Percentiles rank a stretch among this genome's conserved stretches.
Conservation (phyloP, 2,113 vertebrate species). For the Rynchops niger region DNA sequence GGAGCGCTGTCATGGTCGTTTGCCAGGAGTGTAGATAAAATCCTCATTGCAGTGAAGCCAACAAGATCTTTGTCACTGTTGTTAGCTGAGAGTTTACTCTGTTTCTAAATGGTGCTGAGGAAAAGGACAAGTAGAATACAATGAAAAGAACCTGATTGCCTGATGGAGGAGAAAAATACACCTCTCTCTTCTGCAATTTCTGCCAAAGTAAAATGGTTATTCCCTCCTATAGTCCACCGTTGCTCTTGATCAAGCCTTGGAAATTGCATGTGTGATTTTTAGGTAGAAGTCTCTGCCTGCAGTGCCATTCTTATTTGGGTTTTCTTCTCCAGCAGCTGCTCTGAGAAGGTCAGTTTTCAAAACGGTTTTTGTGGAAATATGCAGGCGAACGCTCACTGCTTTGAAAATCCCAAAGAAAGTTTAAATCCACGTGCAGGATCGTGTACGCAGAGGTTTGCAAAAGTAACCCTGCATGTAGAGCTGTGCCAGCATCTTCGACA, state of each 20-base stretch:
- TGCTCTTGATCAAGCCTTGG: neutral
- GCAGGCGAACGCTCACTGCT: neutral
- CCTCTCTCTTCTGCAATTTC: neutral
- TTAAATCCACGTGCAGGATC: neutral
- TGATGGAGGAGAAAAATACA: neutral
- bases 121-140: neutral
- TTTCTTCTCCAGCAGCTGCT: neutral
- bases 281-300: neutral
- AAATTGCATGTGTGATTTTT: neutral
- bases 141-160: neutral
- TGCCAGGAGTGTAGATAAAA: neutral
- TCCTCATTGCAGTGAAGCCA: neutral
- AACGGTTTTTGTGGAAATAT: neutral
- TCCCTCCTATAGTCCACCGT: neutral
- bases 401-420: neutral
- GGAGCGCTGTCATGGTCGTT: accelerated
- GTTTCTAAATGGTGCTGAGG: neutral
- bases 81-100: neutral
- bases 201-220: neutral
- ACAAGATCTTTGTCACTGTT: neutral
- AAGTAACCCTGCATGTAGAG: neutral
- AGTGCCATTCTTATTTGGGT: neutral
- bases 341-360: neutral
- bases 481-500: neutral
- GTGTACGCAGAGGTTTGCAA: neutral